A percentile compares a stretch with the other conserved stretches of the same genome.
Conservation (phyloP, 92 coral and sea anemone genomes). For the Phenganax stokvisi region DNA sequence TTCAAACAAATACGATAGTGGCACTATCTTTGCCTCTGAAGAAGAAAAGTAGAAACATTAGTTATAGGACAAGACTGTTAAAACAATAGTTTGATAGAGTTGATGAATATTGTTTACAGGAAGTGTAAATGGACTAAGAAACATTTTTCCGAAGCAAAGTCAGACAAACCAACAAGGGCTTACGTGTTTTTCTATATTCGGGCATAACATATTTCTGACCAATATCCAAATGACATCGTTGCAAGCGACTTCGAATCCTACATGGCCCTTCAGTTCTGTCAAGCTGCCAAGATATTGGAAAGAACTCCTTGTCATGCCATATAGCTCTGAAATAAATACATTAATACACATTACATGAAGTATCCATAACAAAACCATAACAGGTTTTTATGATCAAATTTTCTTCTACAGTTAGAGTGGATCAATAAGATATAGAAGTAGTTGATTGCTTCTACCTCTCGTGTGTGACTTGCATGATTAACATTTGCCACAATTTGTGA, state of each 20-base stretch:
- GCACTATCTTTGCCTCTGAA: constrained; percentile 59
- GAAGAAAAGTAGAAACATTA: neutral
- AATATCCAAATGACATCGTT: constrained; percentile 82
- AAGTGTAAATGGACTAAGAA: neutral
- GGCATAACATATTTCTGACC: constrained; percentile 72
- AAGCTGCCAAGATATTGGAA: constrained; percentile 87
- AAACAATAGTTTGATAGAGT: neutral
- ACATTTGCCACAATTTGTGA: constrained; percentile 86
- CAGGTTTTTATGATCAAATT: neutral
- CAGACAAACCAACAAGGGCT: constrained; percentile 21
- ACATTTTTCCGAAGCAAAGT: constrained; percentile 1
- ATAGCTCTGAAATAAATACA: constrained; percentile 57
- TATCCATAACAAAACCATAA: neutral
- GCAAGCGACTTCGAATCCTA: constrained; percentile 90
- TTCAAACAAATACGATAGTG: constrained; percentile 86
- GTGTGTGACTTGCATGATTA: constrained; percentile 77
- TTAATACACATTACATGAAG: neutral
- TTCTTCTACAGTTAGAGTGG: no score
- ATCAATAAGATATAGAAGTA: no score
- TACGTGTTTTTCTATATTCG: constrained; percentile 62
- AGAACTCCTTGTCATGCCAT: constrained; percentile 80
- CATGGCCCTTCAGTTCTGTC: constrained; percentile 97
- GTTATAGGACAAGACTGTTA: neutral
- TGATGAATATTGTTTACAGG: no score
- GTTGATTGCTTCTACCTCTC: constrained; percentile 57